These are phyloP conservation scores for Pegoplata infirma DNA, from an alignment of 2,888 invertebrate genomes.

Conservation along the genomic window DNA sequence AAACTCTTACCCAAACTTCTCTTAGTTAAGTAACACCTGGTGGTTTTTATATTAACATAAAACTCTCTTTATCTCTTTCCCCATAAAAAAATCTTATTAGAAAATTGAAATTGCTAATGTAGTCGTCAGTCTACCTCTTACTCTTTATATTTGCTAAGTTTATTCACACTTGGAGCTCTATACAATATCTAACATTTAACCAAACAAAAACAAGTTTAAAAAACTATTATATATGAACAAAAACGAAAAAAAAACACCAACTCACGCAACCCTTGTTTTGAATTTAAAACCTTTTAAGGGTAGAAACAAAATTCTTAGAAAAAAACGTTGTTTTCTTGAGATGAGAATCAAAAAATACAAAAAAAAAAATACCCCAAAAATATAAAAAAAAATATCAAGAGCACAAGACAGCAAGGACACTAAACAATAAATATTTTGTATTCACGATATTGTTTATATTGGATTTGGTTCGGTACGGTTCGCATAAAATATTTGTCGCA, in stretches of 20 bases:
- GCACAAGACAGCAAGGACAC: conserved; percentile 30
- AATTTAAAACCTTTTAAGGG: conserved; percentile 27
- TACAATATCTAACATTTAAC: conserved; percentile 1
- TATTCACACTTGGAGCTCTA: conserved; percentile 37
- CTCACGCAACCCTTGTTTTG: conserved; percentile 43
- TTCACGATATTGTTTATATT: conserved; percentile 13
- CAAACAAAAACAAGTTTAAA: background rate
- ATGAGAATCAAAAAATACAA: background rate
- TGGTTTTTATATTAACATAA: conserved; percentile 18
- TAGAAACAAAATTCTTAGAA: conserved; percentile 33
- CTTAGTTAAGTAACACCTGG: conserved; percentile 19
- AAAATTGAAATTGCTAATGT: background rate
- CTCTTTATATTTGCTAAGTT: conserved; percentile 13
- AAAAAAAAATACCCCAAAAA: conserved; percentile 24
- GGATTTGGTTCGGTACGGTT: conserved; percentile 1
- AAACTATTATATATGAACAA: background rate
- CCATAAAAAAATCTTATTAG: conserved; percentile 25
- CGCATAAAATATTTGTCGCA: conserved; percentile 48
- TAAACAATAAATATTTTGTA: conserved; percentile 7
- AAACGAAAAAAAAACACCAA: background rate
- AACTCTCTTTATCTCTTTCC: conserved; percentile 13
- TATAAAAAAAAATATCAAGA: conserved; percentile 8
- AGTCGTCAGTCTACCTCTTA: background rate
- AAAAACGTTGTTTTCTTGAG: background rate
- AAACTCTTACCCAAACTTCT: background rate